Conservation (phyloP, 2,113 vertebrate species). For the Paramormyrops kingsleyae region DNA sequence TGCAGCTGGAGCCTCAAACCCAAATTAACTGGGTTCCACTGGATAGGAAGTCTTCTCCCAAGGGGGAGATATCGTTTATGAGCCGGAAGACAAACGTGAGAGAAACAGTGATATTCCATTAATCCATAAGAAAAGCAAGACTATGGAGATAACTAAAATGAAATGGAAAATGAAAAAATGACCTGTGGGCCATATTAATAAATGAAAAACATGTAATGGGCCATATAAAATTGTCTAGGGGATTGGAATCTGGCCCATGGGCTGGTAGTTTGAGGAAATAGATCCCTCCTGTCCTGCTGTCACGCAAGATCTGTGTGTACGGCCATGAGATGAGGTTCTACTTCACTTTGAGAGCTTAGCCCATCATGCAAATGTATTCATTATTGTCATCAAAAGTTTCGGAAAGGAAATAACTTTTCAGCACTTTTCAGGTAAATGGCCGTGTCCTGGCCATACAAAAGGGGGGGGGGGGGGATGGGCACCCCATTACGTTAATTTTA, state of each 20-base stretch:
- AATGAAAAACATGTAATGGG: background rate
- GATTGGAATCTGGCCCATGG: background rate
- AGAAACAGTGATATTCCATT: background rate
- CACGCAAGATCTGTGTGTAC: background rate
- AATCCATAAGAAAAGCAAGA: background rate
- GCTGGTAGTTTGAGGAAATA: background rate
- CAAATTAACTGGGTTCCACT: background rate
- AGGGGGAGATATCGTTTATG: background rate
- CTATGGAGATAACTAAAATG: background rate
- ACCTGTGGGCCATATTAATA: background rate
- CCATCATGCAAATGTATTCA: background rate
- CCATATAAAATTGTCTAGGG: background rate
- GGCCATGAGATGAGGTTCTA: background rate
- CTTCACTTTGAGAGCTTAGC: background rate
- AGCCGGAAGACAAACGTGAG: background rate
- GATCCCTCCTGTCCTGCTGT: background rate
- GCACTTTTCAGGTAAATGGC: constrained; percentile 11
- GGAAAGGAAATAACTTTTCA: constrained; percentile 16
- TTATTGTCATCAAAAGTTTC: background rate
- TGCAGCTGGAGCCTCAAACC: background rate
- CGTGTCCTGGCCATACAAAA: background rate
- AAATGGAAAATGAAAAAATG: background rate
- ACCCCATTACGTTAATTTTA: constrained; percentile 28
- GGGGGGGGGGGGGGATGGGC: constrained; percentile 7
- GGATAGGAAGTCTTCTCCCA: background rate